Percentiles rank a stretch among this genome's conserved stretches.
phyloP scores from a whole-genome alignment of 2,113 vertebrate species.

The Lichenostomus cassidix region DNA sequence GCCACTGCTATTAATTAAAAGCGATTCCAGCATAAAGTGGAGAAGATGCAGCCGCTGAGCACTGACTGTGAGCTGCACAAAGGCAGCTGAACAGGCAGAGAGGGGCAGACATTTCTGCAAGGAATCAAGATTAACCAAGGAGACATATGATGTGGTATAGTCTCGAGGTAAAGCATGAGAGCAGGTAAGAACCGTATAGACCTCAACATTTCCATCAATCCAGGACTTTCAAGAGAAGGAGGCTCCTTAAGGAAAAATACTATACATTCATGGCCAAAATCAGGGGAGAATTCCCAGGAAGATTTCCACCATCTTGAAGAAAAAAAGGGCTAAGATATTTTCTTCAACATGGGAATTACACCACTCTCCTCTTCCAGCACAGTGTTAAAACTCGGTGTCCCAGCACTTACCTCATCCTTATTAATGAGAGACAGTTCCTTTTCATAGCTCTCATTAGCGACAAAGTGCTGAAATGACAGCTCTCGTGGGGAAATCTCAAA shows the following conservation, averaged over 20 bases:
- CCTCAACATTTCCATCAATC: background rate
- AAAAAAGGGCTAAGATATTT: background rate
- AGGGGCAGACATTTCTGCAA: background rate
- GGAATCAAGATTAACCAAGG: background rate
- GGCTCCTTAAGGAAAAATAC: background rate
- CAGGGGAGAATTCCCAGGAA: background rate
- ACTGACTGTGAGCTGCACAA: background rate
- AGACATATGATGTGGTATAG: fast-evolving
- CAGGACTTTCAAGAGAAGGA: background rate
- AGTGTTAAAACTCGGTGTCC: fast-evolving
- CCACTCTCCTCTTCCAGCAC: background rate
- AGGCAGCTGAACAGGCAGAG: background rate
- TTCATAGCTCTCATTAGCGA: conserved; percentile 74
- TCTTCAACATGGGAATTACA: background rate
- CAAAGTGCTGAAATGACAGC: conserved; percentile 84
- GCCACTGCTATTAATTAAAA: background rate
- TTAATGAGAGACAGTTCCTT: conserved; percentile 79
- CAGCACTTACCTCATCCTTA: conserved; percentile 76
- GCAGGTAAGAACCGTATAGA: background rate
- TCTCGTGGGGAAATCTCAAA: conserved; percentile 85
- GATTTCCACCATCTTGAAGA: background rate
- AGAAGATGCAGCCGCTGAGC: background rate
- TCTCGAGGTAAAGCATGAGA: background rate
- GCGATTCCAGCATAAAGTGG: background rate
- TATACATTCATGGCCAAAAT: fast-evolving